These are phyloP conservation scores for Furnarius figulus DNA, from an alignment of 2,113 vertebrate genomes.

Conservation along the genomic window DNA sequence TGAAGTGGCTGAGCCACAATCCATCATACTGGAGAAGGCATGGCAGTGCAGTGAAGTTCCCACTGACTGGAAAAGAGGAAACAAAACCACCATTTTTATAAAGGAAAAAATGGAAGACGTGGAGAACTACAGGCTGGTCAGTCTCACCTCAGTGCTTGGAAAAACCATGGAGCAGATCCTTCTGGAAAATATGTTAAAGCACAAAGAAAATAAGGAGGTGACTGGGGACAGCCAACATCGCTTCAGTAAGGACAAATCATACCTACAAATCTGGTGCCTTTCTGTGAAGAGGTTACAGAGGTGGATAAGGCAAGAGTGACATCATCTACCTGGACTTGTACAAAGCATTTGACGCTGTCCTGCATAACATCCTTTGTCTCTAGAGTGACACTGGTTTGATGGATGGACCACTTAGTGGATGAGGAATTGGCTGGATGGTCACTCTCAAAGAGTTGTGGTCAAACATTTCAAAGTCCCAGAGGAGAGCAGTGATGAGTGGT, in stretches of 20 bases:
- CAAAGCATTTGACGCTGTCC: neutral
- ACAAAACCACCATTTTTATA: neutral
- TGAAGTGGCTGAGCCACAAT: neutral
- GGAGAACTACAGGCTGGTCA: neutral
- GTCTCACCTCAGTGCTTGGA: neutral
- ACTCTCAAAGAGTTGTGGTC: neutral
- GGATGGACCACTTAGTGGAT: neutral
- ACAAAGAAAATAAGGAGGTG: neutral
- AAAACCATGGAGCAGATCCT: neutral
- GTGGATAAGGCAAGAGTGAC: neutral
- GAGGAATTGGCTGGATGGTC: neutral
- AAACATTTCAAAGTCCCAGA: neutral
- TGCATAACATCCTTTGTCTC: neutral
- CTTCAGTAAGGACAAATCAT: neutral
- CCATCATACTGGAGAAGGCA: neutral
- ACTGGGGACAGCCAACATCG: neutral
- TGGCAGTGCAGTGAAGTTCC: neutral
- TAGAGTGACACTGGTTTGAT: neutral
- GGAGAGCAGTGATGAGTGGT: neutral
- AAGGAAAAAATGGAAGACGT: neutral
- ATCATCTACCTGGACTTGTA: neutral
- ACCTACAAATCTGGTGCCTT: neutral
- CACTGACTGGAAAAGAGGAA: neutral
- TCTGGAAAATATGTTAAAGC: neutral
- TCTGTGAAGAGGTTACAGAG: neutral